phyloP scores from a whole-genome alignment of 2,888 invertebrate genomes.

The Spilosoma lubricipeda region DNA sequence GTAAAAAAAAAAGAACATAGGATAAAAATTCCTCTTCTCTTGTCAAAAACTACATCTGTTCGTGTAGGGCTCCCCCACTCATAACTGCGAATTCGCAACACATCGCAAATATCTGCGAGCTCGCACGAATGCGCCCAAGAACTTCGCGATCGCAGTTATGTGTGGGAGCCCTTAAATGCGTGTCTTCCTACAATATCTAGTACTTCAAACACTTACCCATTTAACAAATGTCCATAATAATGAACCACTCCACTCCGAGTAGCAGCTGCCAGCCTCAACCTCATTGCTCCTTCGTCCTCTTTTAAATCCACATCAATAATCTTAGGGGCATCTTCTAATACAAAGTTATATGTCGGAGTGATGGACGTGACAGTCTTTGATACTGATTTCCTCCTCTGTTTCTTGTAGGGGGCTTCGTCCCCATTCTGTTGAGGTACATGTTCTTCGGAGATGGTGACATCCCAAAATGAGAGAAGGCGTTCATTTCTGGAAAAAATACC shows the following conservation, averaged over 20 bases:
- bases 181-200: too few relatives aligned
- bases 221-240: slow-evolving; percentile 91
- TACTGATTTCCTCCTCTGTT: slow-evolving; percentile 70
- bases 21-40: too few relatives aligned
- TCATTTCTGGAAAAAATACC: slow-evolving; percentile 68
- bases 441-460: slow-evolving; percentile 72
- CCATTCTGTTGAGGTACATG: slow-evolving; percentile 66
- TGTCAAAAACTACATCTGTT: too few relatives aligned
- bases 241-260: slow-evolving; percentile 93
- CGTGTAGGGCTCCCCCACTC: too few relatives aligned
- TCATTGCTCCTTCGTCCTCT: slow-evolving; percentile 82
- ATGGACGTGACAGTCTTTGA: slow-evolving; percentile 41
- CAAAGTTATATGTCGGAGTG: slow-evolving; percentile 84
- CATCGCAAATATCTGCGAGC: too few relatives aligned
- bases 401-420: slow-evolving; percentile 71
- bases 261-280: slow-evolving; percentile 83
- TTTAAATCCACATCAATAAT: slow-evolving; percentile 79
- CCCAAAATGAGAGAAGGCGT: slow-evolving; percentile 81
- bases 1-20: too few relatives aligned
- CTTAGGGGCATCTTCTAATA: slow-evolving; percentile 90
- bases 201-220: slow-evolving; percentile 85
- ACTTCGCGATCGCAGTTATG: too few relatives aligned
- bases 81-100: too few relatives aligned
- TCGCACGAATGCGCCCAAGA: too few relatives aligned
- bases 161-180: too few relatives aligned